Evolutionary conservation across 1,140 invertebrate species (phyloP), one percentile per base, ranked within the genome.

Genomic region (Cydia strobilella): DNA sequence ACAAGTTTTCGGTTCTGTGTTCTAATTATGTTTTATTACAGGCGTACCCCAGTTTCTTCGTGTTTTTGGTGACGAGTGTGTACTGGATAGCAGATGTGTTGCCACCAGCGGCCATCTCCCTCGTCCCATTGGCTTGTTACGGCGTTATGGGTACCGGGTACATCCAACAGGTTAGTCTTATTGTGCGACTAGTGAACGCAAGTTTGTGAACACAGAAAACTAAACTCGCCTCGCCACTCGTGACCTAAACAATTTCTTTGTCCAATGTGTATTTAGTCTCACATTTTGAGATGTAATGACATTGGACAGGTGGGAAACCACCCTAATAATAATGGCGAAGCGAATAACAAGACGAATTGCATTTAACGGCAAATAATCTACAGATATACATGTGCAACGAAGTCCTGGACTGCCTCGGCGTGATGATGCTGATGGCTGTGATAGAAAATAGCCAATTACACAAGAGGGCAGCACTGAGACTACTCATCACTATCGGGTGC

Each of bases 21-120:
- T 48, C 4, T 48, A 7, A 9, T 48, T 23, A 20, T 59, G n/a
- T 18, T 72, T 86, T 84, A 35, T 86, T 84, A 35, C 72, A 92
- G 90, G 85, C 84, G 5, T 90, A 88, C 73, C 76, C 84, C 82
- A 96, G 95, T 86, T 94, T 94, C 1, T 96, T 94, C 80, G 90
- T 94, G 0, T 92, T 96, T 45, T 35, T 95, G 0, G 48, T 96
- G 6, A 96, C 96, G 93, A 93, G 93, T 3, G 82, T 95, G 0
- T 96, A 94, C 78, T 97, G 96, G 96, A 90, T 95, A 77, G 94
- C 94, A 1, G 95, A 96, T 86, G 93, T 94, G 1, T 78, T 96
- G 2, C 96, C 96, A 1, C 88, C 96, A 48, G 87, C 94, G 0
- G 86, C 96, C 13, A 80, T 80, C 18, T 83, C 88, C 10, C 35